Evolutionary conservation across 2,113 vertebrate genomes (phyloP).

Genomic region (Acanthisitta chloris): DNA sequence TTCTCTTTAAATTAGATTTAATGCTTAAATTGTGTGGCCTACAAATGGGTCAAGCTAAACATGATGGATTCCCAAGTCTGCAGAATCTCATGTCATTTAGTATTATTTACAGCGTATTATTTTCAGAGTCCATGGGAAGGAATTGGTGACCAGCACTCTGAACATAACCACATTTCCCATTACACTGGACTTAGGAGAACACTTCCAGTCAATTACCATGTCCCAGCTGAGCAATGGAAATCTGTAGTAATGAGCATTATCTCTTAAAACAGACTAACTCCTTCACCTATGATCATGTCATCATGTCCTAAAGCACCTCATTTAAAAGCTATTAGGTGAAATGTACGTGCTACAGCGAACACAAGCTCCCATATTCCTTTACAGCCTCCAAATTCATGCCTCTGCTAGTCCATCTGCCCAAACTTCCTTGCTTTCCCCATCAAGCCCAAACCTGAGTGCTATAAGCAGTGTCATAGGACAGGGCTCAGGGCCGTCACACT

Average conservation of each 20-base stretch:
- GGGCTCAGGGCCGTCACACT: neutral
- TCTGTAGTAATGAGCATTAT: neutral
- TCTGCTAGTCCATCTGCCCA: neutral
- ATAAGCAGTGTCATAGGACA: neutral
- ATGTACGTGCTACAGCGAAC: neutral
- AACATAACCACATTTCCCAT: neutral
- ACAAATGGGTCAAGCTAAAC: neutral
- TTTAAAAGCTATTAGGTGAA: neutral
- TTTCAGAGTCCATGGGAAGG: neutral
- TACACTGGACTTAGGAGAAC: neutral
- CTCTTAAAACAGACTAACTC: neutral
- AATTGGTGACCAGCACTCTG: neutral
- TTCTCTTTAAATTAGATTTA: neutral
- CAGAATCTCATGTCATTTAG: neutral
- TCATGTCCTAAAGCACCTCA: neutral
- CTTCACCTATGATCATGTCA: conserved; percentile 1
- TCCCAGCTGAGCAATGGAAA: neutral
- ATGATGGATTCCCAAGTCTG: neutral
- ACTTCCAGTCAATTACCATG: neutral
- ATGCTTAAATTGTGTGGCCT: neutral
- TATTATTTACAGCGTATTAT: too few species aligned
- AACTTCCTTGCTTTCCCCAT: neutral
- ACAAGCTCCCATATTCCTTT: neutral
- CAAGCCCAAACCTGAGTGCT: neutral
- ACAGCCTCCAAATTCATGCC: neutral